Evolutionary conservation across 1,140 invertebrate genomes (phyloP), one percentile per base, ranked within the genome.

Genomic region (Sarcophaga peregrina): DNA sequence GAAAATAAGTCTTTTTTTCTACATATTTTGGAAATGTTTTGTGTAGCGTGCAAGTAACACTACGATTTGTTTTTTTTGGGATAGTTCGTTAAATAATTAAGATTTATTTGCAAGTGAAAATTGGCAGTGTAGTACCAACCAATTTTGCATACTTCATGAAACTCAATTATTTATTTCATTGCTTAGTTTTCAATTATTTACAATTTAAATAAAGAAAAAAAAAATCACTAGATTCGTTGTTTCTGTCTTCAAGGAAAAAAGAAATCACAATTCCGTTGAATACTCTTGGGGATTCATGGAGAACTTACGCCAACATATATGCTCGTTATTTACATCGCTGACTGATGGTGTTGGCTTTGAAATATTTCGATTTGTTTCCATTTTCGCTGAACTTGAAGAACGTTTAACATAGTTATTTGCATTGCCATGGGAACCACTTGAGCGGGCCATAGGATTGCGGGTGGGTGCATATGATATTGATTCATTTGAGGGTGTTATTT

Each of bases 281-380:
- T 89, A 90, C 82, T 90, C 89, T 83, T 90, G 87, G 76, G 89
- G 85, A 83, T 90, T 90, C 50, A 89, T 87, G 47, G 89, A 89
- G 80, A 90, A 90, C 83, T 90, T 90, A 17, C 89, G 86, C 89
- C 89, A 90, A 72, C 89, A 90, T 75, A 90, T 90, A 84, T 90
- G 89, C 83, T 90, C 89, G 4, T 84, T 85, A 13, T 86, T 85
- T 17, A 84, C 84, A 8, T 86, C 85, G 8, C 83, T 78, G 7
- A 84, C 86, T n/a, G 84, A 85, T 20, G 87, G 87, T 80, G 89
- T 87, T 80, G 88, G 68, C 54, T 90, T 90, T 50, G n/a, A 48
- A 37, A 72, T 46, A 81, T 81, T 81, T 25, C 80, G 80, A 81
- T 81, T 81, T 45, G 4, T 62, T 72, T 81, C 80, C 80, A 81